Evolutionary conservation across 2,797 vertebrate genomes (phyloP).

Genomic region (Melanogrammus aeglefinus): DNA sequence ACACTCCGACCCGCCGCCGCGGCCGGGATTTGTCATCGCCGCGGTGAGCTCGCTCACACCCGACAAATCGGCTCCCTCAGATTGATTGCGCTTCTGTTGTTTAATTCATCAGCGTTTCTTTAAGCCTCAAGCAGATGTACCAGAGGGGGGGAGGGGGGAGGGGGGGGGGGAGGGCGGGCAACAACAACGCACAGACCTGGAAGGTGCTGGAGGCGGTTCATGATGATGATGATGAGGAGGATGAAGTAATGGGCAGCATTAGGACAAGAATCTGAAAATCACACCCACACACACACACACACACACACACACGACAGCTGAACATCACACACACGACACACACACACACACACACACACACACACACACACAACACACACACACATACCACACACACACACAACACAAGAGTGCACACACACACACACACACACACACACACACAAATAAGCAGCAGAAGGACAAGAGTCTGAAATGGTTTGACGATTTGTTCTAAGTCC

Average conservation of each 20-base stretch:
- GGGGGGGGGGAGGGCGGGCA: no score
- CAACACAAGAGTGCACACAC: no score
- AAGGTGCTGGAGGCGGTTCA: slow-evolving; percentile 12
- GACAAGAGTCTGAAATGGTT: slow-evolving; percentile 37
- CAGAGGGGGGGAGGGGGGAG: slow-evolving; percentile 16
- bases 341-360: no score
- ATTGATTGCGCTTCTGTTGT: slow-evolving; percentile 69
- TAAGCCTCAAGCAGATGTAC: slow-evolving; percentile 49
- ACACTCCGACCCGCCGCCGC: slow-evolving; percentile 24
- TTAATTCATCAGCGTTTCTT: slow-evolving; percentile 71
- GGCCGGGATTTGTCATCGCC: slow-evolving; percentile 52
- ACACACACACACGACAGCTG: no score
- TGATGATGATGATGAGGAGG: slow-evolving; percentile 30
- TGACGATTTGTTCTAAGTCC: slow-evolving; percentile 40
- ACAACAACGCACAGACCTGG: slow-evolving; percentile 48
- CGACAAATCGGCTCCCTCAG: slow-evolving; percentile 68
- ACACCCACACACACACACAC: no score
- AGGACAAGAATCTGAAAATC: no score
- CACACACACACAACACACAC: no score
- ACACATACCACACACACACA: no score
- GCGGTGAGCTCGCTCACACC: slow-evolving; percentile 53
- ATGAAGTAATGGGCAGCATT: slow-evolving; percentile 31
- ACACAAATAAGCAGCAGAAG: background rate
- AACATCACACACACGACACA: no score
- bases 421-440: no score